Evolutionary conservation across 2,113 vertebrate species (phyloP), one percentile per base, ranked within the genome.

Genomic region (Nycticryphes semicollaris): DNA sequence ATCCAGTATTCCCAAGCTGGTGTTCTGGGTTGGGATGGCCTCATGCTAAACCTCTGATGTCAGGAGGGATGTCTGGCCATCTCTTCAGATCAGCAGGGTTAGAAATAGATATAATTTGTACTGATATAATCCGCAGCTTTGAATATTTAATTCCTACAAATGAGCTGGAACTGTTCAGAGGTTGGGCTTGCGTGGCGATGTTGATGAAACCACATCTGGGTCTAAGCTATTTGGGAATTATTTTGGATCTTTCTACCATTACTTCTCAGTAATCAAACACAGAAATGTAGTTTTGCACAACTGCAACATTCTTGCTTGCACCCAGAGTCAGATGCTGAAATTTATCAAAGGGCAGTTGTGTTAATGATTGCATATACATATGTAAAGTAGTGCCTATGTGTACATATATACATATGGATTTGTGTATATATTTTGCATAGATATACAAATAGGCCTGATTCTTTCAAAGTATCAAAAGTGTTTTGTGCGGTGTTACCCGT

Each of bases 351-450:
- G 77, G 92, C 91, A 59, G 94, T 93, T 92, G 94, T 64, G 87
- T 70, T 8, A 9, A 48, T n/a, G 89, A 54, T 81, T 92, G 79
- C 91, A 85, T 96, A 96, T 96, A 94, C 94, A 91, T 93, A 94
- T 95, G 95, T 97, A 96, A 93, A 97, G 95, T 85, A 94, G 94
- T 94, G 95, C 94, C 93, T 96, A 83, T 94, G 90, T 97, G 96
- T 97, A 97, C 94, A 97, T 97, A 97, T 97, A 97, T 97, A 97
- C 96, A 97, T 97, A 97, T 88, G 94, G 92, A 97, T 93, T 93
- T 97, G 92, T 97, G 97, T 97, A 97, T 97, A 97, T 97, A 97
- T 97, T 97, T 97, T 97, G 97, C 96, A 96, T 97, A 97, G 96
- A 80, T 96, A 87, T 93, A 87, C 95, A 89, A 64, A 88, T 92